Conservation (phyloP, 2,113 vertebrate species). For the Formicarius rufipectus region DNA sequence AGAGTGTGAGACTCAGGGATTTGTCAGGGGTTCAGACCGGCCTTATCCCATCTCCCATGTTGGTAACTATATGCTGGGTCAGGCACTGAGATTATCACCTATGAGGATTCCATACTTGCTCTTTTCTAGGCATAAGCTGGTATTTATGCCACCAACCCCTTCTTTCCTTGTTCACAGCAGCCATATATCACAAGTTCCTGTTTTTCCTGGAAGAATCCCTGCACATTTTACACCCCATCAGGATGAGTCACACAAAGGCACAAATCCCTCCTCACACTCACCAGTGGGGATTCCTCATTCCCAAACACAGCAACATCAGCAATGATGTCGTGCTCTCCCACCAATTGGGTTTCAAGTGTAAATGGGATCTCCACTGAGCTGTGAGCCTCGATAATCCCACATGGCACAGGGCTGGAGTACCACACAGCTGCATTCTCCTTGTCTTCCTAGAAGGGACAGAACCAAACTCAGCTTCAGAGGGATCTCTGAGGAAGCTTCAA, state of each 20-base stretch:
- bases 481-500: neutral
- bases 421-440: neutral
- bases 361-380: constrained; percentile 75
- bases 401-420: neutral
- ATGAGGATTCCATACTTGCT: neutral
- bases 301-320: constrained; percentile 77
- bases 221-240: fast-evolving
- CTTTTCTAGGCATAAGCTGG: neutral
- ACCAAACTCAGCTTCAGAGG: neutral
- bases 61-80: fast-evolving
- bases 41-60: neutral
- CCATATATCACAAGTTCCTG: neutral
- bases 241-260: fast-evolving
- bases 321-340: constrained; percentile 54
- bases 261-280: constrained; percentile 45
- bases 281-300: constrained; percentile 72
- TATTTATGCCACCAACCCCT: neutral
- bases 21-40: neutral
- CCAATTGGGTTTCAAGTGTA: constrained; percentile 63
- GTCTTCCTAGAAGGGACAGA: neutral
- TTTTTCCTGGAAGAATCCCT: neutral
- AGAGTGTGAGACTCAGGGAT: neutral
- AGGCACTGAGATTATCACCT: neutral
- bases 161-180: neutral
- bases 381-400: constrained; percentile 61